Percentiles rank a stretch among this genome's conserved stretches.
These are phyloP conservation scores for Geotrupes spiniger DNA, from an alignment of 2,888 invertebrate species.

Conservation along the genomic window DNA sequence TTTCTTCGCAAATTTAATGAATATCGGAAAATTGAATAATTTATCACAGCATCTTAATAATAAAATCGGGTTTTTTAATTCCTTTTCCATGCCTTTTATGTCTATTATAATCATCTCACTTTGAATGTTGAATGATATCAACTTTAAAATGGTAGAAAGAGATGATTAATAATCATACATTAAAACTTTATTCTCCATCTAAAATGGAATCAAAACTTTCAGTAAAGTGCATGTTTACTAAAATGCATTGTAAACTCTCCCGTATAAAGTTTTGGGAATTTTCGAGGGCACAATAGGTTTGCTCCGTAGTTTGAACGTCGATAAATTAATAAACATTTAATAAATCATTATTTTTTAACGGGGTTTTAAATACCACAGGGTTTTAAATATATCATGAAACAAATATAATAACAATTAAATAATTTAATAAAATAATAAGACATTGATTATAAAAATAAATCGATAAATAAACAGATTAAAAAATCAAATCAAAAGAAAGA, in stretches of 20 bases:
- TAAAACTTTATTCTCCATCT: slow-evolving; percentile 26
- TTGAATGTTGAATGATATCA: slow-evolving; percentile 16
- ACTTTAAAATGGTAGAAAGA: slow-evolving; percentile 22
- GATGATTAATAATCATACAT: slow-evolving; percentile 26
- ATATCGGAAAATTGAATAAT: background rate
- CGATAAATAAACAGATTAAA: too few species aligned
- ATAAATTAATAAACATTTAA: slow-evolving; percentile 21
- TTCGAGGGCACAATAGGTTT: slow-evolving; percentile 21
- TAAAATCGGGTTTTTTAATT: slow-evolving; percentile 1
- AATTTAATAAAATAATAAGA: too few species aligned
- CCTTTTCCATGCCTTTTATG: background rate
- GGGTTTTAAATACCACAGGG: background rate
- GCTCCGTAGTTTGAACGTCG: slow-evolving; percentile 20
- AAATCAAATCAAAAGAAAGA: too few species aligned
- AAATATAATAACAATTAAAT: too few species aligned
- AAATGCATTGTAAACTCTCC: slow-evolving; percentile 22
- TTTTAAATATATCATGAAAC: too few species aligned
- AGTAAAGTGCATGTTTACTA: slow-evolving; percentile 27
- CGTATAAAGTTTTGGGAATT: slow-evolving; percentile 25
- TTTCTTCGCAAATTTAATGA: too few species aligned
- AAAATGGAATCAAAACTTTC: slow-evolving; percentile 28
- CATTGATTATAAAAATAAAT: too few species aligned
- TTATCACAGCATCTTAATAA: slow-evolving; percentile 3
- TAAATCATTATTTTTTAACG: slow-evolving; percentile 8
- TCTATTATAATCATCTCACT: slow-evolving; percentile 18